phyloP scores from a whole-genome alignment of 2,888 invertebrate genomes.

The Coelinius sp. region DNA sequence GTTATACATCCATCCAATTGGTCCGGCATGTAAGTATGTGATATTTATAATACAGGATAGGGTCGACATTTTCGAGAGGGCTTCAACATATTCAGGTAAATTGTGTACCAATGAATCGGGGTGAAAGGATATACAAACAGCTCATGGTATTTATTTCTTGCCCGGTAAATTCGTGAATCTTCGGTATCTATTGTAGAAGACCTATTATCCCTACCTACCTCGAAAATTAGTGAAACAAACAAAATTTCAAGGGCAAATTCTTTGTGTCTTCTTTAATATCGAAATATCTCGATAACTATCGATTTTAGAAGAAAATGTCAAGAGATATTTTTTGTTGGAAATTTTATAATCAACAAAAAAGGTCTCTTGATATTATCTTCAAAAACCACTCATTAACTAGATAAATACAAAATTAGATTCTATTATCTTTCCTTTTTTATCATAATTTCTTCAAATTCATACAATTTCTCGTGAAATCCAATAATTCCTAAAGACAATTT shows the following conservation, averaged over 20 bases:
- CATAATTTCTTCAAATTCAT: not conserved
- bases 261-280: not conserved
- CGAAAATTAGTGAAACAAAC: not conserved
- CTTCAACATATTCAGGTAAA: not conserved
- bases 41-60: conserved; percentile 30
- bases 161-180: not conserved
- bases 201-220: not conserved
- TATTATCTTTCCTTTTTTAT: no score
- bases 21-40: conserved; percentile 13
- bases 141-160: not conserved
- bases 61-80: conserved; percentile 41
- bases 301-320: no score
- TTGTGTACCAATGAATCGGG: not conserved
- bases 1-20: conserved; percentile 21
- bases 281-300: no score
- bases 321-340: no score
- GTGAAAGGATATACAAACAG: conserved; percentile 6
- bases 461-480: not conserved
- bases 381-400: no score
- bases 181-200: not conserved
- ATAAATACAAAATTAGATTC: no score
- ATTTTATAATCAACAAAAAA: no score
- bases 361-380: no score
- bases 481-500: not conserved
- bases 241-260: not conserved